These are phyloP conservation scores for Ptychobarbus kaznakovi DNA, from an alignment of 2,797 vertebrate species.

Conservation along the genomic window DNA sequence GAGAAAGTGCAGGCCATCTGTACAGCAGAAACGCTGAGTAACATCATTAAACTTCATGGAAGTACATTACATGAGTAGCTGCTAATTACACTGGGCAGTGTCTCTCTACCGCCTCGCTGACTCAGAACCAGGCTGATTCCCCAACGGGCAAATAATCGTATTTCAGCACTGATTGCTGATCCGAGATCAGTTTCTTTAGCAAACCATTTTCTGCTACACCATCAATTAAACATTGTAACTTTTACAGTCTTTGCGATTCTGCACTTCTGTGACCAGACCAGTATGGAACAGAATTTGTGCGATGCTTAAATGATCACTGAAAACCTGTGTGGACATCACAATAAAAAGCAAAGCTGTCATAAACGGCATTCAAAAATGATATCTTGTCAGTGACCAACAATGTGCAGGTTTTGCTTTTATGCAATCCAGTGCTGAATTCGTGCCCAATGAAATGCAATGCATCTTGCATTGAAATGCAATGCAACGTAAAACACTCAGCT, in stretches of 20 bases:
- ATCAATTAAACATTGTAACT: background rate
- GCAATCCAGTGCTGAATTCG: background rate
- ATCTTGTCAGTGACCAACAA: background rate
- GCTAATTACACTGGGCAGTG: constrained; percentile 50
- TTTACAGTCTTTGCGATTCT: background rate
- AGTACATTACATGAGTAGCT: constrained; percentile 52
- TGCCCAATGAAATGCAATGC: constrained; percentile 18
- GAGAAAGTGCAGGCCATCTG: constrained; percentile 41
- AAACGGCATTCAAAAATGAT: background rate
- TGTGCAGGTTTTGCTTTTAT: constrained; percentile 12
- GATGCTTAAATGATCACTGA: background rate
- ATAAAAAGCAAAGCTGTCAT: background rate
- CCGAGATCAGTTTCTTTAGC: constrained; percentile 24
- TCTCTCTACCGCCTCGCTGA: constrained; percentile 26
- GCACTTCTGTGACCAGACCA: background rate
- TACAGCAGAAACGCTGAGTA: constrained; percentile 44
- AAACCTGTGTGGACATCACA: background rate
- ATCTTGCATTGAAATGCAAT: constrained; percentile 17
- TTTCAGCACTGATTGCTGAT: constrained; percentile 16
- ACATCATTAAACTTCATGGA: constrained; percentile 48
- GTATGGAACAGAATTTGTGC: background rate
- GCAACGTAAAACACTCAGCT: constrained; percentile 17
- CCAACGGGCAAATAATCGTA: constrained; percentile 18
- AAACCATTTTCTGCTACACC: background rate
- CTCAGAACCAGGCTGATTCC: constrained; percentile 11